Conservation (phyloP, 2,113 vertebrate genomes). For the Tetrax tetrax region DNA sequence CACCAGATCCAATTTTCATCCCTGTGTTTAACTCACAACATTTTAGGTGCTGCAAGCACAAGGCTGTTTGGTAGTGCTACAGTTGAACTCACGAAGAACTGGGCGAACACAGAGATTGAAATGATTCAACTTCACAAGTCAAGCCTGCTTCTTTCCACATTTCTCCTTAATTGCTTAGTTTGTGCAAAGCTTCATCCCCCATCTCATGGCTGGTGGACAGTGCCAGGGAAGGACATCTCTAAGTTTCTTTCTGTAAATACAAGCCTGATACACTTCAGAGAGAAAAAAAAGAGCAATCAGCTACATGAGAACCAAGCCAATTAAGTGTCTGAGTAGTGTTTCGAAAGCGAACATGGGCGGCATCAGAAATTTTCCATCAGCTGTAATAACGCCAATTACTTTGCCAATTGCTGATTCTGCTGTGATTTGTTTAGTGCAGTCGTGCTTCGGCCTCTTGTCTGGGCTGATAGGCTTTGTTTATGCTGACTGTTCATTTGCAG, state of each 20-base stretch:
- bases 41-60: background rate
- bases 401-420: conserved; percentile 78
- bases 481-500: conserved; percentile 66
- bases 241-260: conserved; percentile 12
- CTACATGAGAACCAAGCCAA: conserved; percentile 70
- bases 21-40: rapidly evolving
- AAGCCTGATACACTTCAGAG: conserved; percentile 44
- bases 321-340: conserved; percentile 75
- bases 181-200: background rate
- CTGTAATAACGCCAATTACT: conserved; percentile 79
- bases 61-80: background rate
- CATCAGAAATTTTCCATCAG: conserved; percentile 81
- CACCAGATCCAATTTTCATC: background rate
- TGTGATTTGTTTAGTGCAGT: conserved; percentile 73
- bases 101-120: background rate
- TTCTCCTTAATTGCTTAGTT: background rate
- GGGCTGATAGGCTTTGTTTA: conserved; percentile 70
- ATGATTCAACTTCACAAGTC: background rate
- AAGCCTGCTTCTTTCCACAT: background rate
- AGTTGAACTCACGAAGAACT: background rate
- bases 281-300: conserved; percentile 72
- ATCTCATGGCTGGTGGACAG: background rate
- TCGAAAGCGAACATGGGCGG: conserved; percentile 65
- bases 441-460: conserved; percentile 60
- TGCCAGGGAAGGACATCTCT: background rate